phyloP scores from a whole-genome alignment of 2,113 vertebrate genomes.

The Dipodomys spectabilis region DNA sequence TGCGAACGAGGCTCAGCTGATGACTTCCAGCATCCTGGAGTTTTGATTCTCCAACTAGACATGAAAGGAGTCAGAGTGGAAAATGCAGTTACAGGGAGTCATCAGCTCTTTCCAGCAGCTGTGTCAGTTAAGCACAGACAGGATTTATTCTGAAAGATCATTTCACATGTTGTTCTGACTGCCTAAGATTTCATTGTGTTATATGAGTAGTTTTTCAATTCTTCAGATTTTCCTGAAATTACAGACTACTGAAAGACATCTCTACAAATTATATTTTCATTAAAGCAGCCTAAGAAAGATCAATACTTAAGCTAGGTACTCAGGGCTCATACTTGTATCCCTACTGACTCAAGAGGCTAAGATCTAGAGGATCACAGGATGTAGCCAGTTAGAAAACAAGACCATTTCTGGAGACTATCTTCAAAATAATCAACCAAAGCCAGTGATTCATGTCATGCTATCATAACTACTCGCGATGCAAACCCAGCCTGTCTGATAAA shows the following conservation, averaged over 20 bases:
- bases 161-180: background rate
- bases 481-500: too few species aligned
- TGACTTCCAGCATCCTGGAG: background rate
- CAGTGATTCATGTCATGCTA: too few species aligned
- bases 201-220: background rate
- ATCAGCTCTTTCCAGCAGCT: background rate
- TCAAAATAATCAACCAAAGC: too few species aligned
- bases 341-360: too few species aligned
- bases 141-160: background rate
- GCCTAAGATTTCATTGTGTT: background rate
- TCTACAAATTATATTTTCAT: background rate
- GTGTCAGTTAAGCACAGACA: background rate
- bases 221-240: background rate
- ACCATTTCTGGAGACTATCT: too few species aligned
- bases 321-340: too few species aligned
- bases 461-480: too few species aligned
- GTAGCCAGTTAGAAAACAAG: too few species aligned
- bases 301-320: background rate
- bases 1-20: background rate
- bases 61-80: background rate
- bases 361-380: too few species aligned
- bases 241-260: background rate
- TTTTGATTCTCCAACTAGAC: background rate
- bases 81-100: background rate
- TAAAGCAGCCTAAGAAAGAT: background rate